Evolutionary conservation across 2,888 invertebrate genomes (phyloP).

Genomic region (Papilio elwesi): DNA sequence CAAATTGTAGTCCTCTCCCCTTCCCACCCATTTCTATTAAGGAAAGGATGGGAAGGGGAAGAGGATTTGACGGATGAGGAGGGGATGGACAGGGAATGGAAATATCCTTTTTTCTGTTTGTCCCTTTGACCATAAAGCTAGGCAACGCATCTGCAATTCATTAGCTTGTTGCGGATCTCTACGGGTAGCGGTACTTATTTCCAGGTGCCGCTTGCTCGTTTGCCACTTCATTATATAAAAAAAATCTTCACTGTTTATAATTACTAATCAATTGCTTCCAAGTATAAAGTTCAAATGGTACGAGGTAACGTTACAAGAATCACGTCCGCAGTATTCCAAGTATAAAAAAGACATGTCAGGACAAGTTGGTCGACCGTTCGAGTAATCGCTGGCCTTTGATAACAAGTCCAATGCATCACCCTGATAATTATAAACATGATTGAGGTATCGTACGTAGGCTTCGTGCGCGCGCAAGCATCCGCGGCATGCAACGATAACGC

Average conservation of each 20-base stretch:
- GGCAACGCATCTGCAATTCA: no score
- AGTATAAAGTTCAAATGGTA: constrained; percentile 12
- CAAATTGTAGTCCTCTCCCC: no score
- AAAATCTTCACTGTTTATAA: neutral
- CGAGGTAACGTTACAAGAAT: constrained; percentile 2
- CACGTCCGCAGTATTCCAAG: constrained; percentile 20
- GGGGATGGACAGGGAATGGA: no score
- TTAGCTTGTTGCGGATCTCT: no score
- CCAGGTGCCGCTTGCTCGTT: no score
- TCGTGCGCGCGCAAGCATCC: constrained; percentile 52
- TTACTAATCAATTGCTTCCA: constrained; percentile 15
- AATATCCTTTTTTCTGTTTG: no score
- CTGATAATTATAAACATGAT: constrained; percentile 54
- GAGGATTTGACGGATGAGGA: no score
- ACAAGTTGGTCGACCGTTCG: constrained; percentile 18
- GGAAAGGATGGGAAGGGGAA: no score
- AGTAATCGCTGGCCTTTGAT: constrained; percentile 49
- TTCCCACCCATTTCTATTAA: no score
- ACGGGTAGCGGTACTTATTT: no score
- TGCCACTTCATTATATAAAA: no score
- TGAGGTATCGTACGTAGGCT: constrained; percentile 45
- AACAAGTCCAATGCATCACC: constrained; percentile 47
- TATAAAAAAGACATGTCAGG: constrained; percentile 18
- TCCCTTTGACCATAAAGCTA: no score
- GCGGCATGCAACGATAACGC: constrained; percentile 60